These are phyloP conservation scores for Sebastes itinus DNA, from an alignment of 2,797 vertebrate genomes.

Conservation along the genomic window DNA sequence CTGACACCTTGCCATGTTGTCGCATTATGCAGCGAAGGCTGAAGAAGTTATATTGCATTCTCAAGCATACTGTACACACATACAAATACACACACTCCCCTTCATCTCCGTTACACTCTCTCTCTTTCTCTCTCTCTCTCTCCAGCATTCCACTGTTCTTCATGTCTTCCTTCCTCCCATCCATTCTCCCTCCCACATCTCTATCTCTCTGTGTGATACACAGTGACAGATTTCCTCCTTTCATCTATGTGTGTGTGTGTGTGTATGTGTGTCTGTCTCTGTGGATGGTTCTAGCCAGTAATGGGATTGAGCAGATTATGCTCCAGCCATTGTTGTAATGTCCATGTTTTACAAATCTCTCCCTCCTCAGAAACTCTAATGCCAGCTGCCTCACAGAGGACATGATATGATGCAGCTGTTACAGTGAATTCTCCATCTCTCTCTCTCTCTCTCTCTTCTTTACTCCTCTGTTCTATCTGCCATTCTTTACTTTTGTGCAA, in stretches of 20 bases:
- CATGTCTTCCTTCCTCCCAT: background rate
- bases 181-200: constrained; percentile 14
- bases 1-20: background rate
- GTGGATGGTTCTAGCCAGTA: constrained; percentile 59
- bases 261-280: background rate
- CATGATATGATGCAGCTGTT: constrained; percentile 47
- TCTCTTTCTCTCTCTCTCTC: background rate
- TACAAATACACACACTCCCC: background rate
- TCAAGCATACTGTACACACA: background rate
- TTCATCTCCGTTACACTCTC: background rate
- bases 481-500: constrained; percentile 9
- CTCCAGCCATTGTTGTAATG: constrained; percentile 72
- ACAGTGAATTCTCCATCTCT: constrained; percentile 24
- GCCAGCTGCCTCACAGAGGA: constrained; percentile 49
- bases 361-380: constrained; percentile 48
- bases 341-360: constrained; percentile 78
- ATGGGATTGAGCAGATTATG: constrained; percentile 77
- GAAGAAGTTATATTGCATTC: background rate
- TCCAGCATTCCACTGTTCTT: background rate
- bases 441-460: background rate
- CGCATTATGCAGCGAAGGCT: background rate
- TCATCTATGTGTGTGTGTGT: constrained; percentile 20
- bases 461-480: background rate
- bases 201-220: constrained; percentile 7
- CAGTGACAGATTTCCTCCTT: constrained; percentile 41